Conservation (phyloP, 2,888 invertebrate genomes). For the Panzeria rudis region DNA sequence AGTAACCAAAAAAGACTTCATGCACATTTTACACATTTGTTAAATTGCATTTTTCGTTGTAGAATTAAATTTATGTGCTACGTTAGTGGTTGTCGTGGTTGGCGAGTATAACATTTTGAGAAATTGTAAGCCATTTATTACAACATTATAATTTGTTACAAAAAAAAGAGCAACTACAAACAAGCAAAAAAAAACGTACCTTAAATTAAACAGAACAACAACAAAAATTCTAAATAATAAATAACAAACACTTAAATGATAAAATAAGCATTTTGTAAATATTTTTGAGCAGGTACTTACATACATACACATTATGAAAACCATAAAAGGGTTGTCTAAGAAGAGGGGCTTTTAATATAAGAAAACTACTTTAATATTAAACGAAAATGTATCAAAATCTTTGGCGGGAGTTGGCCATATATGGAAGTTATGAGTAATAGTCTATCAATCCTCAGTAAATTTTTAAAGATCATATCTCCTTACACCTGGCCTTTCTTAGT, state of each 20-base stretch:
- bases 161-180: conserved; percentile 32
- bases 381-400: no score
- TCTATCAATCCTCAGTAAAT: no score
- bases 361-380: no score
- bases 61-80: conserved; percentile 71
- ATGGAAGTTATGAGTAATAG: no score
- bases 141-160: conserved; percentile 71
- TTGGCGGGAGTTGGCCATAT: no score
- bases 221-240: conserved; percentile 27
- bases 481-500: no score
- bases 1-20: conserved; percentile 44
- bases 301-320: not conserved
- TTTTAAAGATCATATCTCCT: no score
- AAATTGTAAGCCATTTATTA: conserved; percentile 72
- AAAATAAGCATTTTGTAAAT: conserved; percentile 38
- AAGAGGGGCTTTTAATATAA: not conserved
- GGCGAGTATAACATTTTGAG: conserved; percentile 71
- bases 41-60: conserved; percentile 71
- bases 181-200: conserved; percentile 31
- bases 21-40: conserved; percentile 69
- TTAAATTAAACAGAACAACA: conserved; percentile 50
- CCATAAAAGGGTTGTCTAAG: not conserved
- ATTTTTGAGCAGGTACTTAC: not conserved
- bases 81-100: conserved; percentile 72
- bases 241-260: conserved; percentile 40